Conservation (phyloP, 2,888 invertebrate genomes). For the Ctena decussata region DNA sequence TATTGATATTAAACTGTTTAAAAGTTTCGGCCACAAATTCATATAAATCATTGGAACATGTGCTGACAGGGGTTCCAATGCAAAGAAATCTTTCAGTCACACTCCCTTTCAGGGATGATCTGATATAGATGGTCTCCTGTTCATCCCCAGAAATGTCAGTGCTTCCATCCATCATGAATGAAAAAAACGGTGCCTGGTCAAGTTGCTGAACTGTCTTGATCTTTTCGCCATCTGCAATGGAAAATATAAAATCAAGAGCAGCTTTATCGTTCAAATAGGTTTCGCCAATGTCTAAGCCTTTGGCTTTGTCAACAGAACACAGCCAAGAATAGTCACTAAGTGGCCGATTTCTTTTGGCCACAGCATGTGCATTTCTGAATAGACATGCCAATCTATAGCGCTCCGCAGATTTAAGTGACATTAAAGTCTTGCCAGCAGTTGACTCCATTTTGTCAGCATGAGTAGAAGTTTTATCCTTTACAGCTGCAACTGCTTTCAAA, state of each 20-base stretch:
- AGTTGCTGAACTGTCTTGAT: slow-evolving; percentile 16
- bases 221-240: slow-evolving; percentile 31
- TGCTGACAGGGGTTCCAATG: slow-evolving; percentile 43
- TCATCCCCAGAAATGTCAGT: slow-evolving; percentile 55
- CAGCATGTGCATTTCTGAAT: slow-evolving; percentile 52
- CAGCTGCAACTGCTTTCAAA: background rate
- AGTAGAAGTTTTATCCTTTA: background rate
- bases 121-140: slow-evolving; percentile 47
- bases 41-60: slow-evolving; percentile 39
- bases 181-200: slow-evolving; percentile 17
- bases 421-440: slow-evolving; percentile 25
- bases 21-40: background rate
- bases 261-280: slow-evolving; percentile 47
- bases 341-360: slow-evolving; percentile 37
- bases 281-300: slow-evolving; percentile 38
- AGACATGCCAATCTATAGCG: slow-evolving; percentile 21
- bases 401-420: slow-evolving; percentile 18
- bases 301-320: slow-evolving; percentile 30
- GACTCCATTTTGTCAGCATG: background rate
- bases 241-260: slow-evolving; percentile 36
- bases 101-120: slow-evolving; percentile 10
- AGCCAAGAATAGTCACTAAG: slow-evolving; percentile 46
- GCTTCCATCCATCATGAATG: slow-evolving; percentile 56
- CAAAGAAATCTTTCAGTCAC: slow-evolving; percentile 38
- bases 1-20: background rate